Evolutionary conservation across 2,797 vertebrate genomes (phyloP).

Genomic region (Chelon auratus): DNA sequence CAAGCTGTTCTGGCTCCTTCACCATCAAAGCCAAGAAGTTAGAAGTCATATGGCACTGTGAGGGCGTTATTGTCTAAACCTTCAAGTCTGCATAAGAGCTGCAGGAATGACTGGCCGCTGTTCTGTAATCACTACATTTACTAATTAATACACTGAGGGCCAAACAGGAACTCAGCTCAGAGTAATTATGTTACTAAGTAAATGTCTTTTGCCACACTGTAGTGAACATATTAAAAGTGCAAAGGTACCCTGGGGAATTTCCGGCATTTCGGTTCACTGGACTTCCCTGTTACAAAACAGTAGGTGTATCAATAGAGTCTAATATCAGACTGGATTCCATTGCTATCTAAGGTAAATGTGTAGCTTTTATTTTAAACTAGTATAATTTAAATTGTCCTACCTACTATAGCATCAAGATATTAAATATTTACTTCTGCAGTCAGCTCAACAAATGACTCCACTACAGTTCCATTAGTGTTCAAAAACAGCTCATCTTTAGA

Average conservation of each 20-base stretch:
- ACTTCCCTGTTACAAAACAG: slow-evolving; percentile 33
- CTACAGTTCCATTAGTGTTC: neutral
- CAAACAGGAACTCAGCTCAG: neutral
- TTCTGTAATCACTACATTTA: neutral
- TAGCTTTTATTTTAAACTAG: too few relatives aligned
- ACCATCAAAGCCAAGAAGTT: slow-evolving; percentile 10
- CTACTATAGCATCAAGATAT: slow-evolving; percentile 1
- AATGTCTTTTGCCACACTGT: slow-evolving; percentile 2
- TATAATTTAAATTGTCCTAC: neutral
- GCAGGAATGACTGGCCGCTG: neutral
- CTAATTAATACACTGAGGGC: neutral
- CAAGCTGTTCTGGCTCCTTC: slow-evolving; percentile 10
- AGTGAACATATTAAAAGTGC: neutral
- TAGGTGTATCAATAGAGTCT: slow-evolving; percentile 13
- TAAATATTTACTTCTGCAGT: slow-evolving; percentile 11
- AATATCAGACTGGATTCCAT: too few relatives aligned
- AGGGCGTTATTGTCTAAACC: slow-evolving; percentile 1
- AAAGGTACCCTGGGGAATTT: slow-evolving; percentile 33
- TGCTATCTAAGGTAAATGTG: too few relatives aligned
- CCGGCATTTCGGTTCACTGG: slow-evolving; percentile 45
- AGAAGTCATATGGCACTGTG: neutral
- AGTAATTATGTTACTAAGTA: neutral
- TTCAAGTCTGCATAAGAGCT: neutral
- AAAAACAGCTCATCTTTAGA: neutral
- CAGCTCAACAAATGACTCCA: neutral